Conservation (phyloP, 2,888 invertebrate species). For the Elegia similella region DNA sequence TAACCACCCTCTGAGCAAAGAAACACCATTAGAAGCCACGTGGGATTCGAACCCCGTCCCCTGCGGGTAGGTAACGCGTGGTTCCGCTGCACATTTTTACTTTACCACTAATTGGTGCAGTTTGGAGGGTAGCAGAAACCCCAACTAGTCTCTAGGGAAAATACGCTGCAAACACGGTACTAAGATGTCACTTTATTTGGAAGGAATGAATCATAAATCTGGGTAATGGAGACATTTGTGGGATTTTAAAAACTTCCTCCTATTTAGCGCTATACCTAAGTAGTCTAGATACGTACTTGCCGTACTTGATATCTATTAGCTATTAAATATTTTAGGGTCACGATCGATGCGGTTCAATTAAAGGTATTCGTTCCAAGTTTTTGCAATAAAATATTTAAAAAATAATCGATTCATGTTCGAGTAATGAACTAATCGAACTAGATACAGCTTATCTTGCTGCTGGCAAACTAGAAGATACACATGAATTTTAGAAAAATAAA, state of each 20-base stretch:
- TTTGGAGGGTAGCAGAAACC: slow-evolving; percentile 59
- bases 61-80: slow-evolving; percentile 63
- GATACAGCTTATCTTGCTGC: too few relatives aligned
- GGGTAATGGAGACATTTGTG: slow-evolving; percentile 29
- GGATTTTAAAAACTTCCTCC: not conserved
- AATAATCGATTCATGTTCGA: too few relatives aligned
- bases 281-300: too few relatives aligned
- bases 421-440: too few relatives aligned
- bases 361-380: too few relatives aligned
- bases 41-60: slow-evolving; percentile 59
- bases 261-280: not conserved
- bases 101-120: slow-evolving; percentile 79
- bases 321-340: too few relatives aligned
- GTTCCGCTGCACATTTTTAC: slow-evolving; percentile 79
- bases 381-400: too few relatives aligned
- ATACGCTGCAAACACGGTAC: slow-evolving; percentile 53
- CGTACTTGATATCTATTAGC: too few relatives aligned
- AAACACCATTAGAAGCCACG: slow-evolving; percentile 72
- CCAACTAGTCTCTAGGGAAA: slow-evolving; percentile 56
- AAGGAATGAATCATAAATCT: slow-evolving; percentile 41
- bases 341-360: too few relatives aligned
- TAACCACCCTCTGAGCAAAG: slow-evolving; percentile 72
- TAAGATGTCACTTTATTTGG: slow-evolving; percentile 74
- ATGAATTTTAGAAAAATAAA: too few relatives aligned
- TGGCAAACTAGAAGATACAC: too few relatives aligned